Evolutionary conservation across 2,113 vertebrate species (phyloP).

Genomic region (Onychostoma macrolepis): DNA sequence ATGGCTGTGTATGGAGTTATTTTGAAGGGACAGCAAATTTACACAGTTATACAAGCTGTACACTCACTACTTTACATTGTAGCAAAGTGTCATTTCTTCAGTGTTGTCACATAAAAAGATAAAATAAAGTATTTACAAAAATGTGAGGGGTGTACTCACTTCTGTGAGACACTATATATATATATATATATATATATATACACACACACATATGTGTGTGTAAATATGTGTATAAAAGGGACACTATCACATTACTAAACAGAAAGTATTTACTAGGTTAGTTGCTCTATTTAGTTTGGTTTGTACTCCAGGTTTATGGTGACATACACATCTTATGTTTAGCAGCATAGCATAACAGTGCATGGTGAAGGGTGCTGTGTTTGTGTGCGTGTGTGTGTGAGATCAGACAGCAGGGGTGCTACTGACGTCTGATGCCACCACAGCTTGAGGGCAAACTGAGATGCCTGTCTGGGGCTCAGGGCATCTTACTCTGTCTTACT

Average conservation of each 20-base stretch:
- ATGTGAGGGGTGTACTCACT: too few species aligned
- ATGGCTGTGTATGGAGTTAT: too few species aligned
- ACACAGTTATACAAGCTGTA: too few species aligned
- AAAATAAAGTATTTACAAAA: too few species aligned
- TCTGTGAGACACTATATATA: too few species aligned
- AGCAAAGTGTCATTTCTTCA: too few species aligned
- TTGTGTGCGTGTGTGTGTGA: slow-evolving; percentile 34
- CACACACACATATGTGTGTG: too few species aligned
- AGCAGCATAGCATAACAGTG: neutral
- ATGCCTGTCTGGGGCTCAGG: slow-evolving; percentile 52
- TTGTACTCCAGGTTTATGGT: neutral
- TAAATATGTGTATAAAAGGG: too few species aligned
- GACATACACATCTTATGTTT: neutral
- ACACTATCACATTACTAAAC: neutral
- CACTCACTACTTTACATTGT: too few species aligned
- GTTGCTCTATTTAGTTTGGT: neutral
- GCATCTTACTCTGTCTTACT: slow-evolving; percentile 37
- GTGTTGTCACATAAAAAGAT: too few species aligned
- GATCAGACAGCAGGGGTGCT: slow-evolving; percentile 56
- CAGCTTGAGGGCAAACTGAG: slow-evolving; percentile 56
- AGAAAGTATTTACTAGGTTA: neutral
- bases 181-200: too few species aligned
- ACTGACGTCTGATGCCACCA: slow-evolving; percentile 57
- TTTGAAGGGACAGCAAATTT: too few species aligned
- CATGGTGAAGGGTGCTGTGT: neutral